A percentile compares a stretch with the other conserved stretches of the same genome.
phyloP scores from a whole-genome alignment of 1,140 invertebrate genomes.

The Melitaea cinxia region DNA sequence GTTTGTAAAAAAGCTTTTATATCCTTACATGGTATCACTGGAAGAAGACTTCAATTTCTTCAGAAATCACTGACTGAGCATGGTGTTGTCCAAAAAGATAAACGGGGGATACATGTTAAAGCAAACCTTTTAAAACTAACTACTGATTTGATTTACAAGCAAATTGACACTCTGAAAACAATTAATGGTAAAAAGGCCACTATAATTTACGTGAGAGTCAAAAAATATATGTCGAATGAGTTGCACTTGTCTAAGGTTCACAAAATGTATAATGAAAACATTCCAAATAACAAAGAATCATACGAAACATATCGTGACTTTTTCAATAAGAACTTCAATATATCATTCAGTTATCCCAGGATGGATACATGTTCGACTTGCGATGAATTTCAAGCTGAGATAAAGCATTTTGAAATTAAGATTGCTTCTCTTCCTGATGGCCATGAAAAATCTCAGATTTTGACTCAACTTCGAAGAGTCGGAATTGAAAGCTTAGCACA shows the following conservation, averaged over 20 bases:
- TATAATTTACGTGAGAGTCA: neutral
- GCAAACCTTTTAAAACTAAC: neutral
- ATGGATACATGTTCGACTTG: neutral
- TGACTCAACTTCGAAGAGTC: neutral
- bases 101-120: neutral
- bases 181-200: constrained; percentile 1
- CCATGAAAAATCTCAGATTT: neutral
- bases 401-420: neutral
- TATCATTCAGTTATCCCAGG: constrained; percentile 1
- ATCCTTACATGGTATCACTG: neutral
- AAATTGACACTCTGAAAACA: neutral
- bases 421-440: neutral
- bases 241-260: neutral
- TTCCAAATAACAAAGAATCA: neutral
- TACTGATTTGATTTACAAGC: neutral
- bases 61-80: neutral
- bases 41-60: neutral
- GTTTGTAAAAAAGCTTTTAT: neutral
- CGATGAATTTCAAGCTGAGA: neutral
- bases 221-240: neutral
- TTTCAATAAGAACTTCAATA: neutral
- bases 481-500: neutral
- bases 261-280: neutral
- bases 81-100: neutral
- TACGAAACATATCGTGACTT: neutral